Percentiles rank a stretch among this genome's conserved stretches.
These are phyloP conservation scores for Cossypha dichroa DNA, from an alignment of 2,797 vertebrate genomes.

Conservation along the genomic window DNA sequence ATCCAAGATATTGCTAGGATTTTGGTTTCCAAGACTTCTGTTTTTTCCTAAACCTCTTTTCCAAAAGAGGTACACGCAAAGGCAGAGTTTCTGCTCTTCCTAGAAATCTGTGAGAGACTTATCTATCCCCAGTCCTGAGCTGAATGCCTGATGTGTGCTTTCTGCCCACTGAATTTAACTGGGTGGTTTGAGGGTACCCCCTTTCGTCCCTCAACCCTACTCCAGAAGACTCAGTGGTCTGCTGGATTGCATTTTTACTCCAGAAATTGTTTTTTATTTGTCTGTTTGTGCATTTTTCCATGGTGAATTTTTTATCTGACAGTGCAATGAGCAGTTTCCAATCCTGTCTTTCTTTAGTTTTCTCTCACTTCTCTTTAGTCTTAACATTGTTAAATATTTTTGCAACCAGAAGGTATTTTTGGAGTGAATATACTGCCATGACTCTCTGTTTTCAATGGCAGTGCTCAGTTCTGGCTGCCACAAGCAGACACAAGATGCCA, in stretches of 20 bases:
- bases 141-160: background rate
- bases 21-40: background rate
- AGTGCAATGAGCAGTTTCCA: conserved; percentile 24
- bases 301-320: conserved; percentile 37
- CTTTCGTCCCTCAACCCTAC: background rate
- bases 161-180: background rate
- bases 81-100: background rate
- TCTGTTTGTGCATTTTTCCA: conserved; percentile 9
- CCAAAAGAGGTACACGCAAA: background rate
- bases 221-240: background rate
- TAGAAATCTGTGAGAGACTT: conserved; percentile 5
- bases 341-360: conserved; percentile 46
- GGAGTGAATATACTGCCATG: conserved; percentile 57
- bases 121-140: background rate
- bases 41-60: background rate
- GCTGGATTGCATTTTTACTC: background rate
- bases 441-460: conserved; percentile 67
- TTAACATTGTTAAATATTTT: conserved; percentile 66
- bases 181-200: background rate
- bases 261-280: background rate
- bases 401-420: conserved; percentile 69
- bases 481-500: conserved; percentile 47
- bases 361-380: conserved; percentile 43
- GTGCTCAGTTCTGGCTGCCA: conserved; percentile 40
- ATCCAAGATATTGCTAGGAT: background rate